phyloP scores from a whole-genome alignment of 2,797 vertebrate genomes.

The Streptopelia turtur region DNA sequence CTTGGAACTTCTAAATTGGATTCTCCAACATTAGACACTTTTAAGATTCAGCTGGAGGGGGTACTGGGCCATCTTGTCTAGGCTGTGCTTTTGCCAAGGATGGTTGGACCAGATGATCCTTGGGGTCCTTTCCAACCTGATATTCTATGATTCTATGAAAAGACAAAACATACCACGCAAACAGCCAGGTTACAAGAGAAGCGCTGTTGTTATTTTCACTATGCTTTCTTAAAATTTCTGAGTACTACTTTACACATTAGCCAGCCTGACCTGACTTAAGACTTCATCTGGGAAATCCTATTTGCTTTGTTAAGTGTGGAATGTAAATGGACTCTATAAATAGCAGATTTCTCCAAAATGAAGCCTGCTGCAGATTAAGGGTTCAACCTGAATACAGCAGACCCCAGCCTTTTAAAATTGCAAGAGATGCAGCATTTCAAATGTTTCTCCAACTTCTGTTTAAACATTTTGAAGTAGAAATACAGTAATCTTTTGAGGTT shows the following conservation, averaged over 20 bases:
- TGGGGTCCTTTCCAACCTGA: too few species aligned
- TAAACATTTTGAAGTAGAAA: background rate
- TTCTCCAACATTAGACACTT: too few species aligned
- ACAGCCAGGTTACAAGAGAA: background rate
- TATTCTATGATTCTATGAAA: background rate
- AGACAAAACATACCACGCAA: background rate
- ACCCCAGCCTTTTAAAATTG: background rate
- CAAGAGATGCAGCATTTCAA: background rate
- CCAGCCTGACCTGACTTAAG: background rate
- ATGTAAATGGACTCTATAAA: background rate
- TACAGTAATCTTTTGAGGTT: background rate
- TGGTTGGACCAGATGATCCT: too few species aligned
- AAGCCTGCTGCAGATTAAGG: background rate
- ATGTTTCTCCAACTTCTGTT: background rate
- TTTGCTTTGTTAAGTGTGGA: background rate
- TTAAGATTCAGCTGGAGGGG: too few species aligned
- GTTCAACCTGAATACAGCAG: background rate
- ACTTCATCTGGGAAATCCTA: background rate
- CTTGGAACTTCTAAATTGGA: background rate
- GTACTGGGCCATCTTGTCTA: too few species aligned
- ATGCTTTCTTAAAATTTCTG: background rate
- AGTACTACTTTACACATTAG: background rate
- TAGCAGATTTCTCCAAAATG: background rate
- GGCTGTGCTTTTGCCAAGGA: too few species aligned
- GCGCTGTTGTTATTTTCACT: background rate